Conservation (phyloP, 2,888 invertebrate genomes). For the Linnaemya tessellans region DNA sequence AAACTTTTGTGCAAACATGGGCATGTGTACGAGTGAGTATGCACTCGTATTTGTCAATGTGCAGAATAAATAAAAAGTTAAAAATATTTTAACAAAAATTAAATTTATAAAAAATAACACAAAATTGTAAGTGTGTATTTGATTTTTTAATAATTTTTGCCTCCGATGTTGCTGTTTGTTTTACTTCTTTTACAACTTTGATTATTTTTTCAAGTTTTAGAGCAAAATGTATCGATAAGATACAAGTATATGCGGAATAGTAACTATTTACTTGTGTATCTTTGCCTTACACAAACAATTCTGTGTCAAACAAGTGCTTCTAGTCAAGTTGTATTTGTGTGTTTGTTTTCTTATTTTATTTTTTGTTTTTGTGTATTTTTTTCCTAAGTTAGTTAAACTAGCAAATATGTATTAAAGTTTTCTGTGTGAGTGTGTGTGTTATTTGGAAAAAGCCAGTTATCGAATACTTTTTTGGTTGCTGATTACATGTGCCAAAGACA, state of each 20-base stretch:
- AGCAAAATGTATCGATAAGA: constrained; percentile 31
- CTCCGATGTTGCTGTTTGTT: not conserved
- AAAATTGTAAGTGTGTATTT: not conserved
- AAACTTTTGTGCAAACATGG: constrained; percentile 6
- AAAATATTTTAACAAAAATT: constrained; percentile 24
- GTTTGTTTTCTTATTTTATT: constrained; percentile 7
- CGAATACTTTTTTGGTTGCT: not conserved
- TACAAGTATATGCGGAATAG: not conserved
- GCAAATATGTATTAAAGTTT: constrained; percentile 3
- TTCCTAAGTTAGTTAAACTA: constrained; percentile 26
- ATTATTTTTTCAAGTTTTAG: not conserved
- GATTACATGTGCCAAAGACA: constrained; percentile 11
- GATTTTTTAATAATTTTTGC: not conserved
- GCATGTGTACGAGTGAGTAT: not conserved
- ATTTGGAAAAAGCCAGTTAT: constrained; percentile 37
- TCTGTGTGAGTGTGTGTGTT: not conserved
- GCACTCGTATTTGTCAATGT: not conserved
- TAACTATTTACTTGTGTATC: constrained; percentile 17
- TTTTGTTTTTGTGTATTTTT: not conserved
- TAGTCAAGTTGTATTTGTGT: constrained; percentile 48
- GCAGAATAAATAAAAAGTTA: constrained; percentile 1
- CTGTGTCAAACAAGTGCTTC: constrained; percentile 46
- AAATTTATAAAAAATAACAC: constrained; percentile 5
- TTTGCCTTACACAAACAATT: constrained; percentile 40
- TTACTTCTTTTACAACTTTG: constrained; percentile 6